Conservation (phyloP, 2,888 invertebrate genomes). For the Drosophila emarginata region DNA sequence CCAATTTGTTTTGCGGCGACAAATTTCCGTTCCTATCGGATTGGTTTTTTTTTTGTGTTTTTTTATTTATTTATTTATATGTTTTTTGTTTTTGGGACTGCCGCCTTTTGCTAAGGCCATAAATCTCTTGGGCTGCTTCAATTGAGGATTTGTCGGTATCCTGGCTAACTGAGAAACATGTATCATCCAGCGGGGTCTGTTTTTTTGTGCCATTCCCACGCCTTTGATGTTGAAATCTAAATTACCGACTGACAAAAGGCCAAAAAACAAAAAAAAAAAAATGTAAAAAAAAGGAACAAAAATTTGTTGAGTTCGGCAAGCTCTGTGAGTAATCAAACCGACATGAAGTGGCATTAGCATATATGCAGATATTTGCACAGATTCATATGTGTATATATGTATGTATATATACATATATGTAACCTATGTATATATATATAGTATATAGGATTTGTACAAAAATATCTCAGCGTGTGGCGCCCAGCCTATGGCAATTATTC, state of each 20-base stretch:
- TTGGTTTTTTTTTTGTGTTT: constrained; percentile 50
- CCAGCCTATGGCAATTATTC: constrained; percentile 77
- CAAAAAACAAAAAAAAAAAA: constrained; percentile 26
- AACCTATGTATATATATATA: constrained; percentile 28
- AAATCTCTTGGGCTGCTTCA: constrained; percentile 47
- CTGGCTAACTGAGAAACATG: constrained; percentile 48
- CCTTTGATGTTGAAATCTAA: constrained; percentile 74
- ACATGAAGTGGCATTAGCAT: constrained; percentile 72
- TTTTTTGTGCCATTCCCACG: constrained; percentile 63
- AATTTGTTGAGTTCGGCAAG: constrained; percentile 42
- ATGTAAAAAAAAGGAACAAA: constrained; percentile 21
- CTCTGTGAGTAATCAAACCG: constrained; percentile 72
- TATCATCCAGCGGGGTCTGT: constrained; percentile 41
- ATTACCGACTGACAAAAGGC: constrained; percentile 51
- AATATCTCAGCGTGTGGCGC: constrained; percentile 66
- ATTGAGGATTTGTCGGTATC: constrained; percentile 63
- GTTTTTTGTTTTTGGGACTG: constrained; percentile 22
- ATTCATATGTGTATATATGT: constrained; percentile 28
- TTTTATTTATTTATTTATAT: constrained; percentile 18
- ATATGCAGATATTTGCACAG: constrained; percentile 62
- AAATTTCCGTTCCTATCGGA: constrained; percentile 73
- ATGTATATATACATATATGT: constrained; percentile 30
- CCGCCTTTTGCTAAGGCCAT: constrained; percentile 38
- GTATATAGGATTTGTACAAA: constrained; percentile 18
- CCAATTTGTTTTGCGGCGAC: constrained; percentile 73